Conservation (phyloP, 92 coral and sea anemone species). For the Anthopleura xanthogrammica region DNA sequence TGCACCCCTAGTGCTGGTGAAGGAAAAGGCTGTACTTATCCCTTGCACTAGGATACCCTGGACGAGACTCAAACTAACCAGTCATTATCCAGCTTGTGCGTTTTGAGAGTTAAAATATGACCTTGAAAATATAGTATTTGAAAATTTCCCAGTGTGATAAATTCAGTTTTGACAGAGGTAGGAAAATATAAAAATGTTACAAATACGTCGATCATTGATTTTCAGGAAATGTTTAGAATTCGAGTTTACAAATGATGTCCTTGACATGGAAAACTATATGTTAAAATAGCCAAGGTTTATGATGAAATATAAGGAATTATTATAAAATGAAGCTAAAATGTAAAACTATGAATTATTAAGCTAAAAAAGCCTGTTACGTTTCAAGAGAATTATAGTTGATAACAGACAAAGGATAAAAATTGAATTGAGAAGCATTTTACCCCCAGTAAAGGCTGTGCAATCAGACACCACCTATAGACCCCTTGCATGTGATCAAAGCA, state of each 20-base stretch:
- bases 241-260: neutral
- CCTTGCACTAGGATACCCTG: too few species aligned
- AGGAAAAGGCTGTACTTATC: too few species aligned
- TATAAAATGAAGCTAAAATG: neutral
- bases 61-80: too few species aligned
- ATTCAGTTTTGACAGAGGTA: neutral
- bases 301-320: neutral
- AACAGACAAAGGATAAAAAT: neutral
- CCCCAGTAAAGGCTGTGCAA: neutral
- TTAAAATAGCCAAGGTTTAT: neutral
- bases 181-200: slow-evolving; percentile 12
- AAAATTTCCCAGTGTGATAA: neutral
- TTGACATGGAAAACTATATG: neutral
- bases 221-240: neutral
- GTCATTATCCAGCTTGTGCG: too few species aligned
- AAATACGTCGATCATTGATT: neutral
- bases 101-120: neutral
- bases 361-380: neutral
- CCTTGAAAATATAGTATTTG: neutral
- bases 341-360: neutral
- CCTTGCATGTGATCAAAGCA: too few species aligned
- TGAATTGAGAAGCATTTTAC: neutral
- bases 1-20: too few species aligned
- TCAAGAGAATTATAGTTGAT: neutral
- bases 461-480: neutral